These are phyloP conservation scores for Drosophila kuntzei DNA, from an alignment of 2,888 invertebrate species.

Conservation along the genomic window DNA sequence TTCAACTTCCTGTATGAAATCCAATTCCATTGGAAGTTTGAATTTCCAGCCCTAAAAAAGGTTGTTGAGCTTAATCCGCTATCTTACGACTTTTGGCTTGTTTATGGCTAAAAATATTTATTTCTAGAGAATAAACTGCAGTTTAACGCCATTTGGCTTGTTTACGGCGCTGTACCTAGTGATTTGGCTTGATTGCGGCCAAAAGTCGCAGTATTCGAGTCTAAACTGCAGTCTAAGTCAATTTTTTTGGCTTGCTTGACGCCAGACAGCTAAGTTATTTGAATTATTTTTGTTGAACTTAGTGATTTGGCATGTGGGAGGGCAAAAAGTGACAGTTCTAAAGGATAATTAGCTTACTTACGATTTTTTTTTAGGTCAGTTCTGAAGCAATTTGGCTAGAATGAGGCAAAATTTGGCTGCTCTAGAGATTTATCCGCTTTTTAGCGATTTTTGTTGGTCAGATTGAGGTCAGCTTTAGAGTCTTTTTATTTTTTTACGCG, in stretches of 20 bases:
- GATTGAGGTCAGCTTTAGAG: too few species aligned
- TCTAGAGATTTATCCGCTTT: too few species aligned
- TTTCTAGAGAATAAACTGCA: not conserved
- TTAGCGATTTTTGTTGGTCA: too few species aligned
- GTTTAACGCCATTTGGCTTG: conserved; percentile 8
- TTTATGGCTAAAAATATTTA: not conserved
- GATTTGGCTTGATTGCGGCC: not conserved
- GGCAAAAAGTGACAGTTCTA: too few species aligned
- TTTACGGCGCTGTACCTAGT: conserved; percentile 16
- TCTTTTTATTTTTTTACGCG: too few species aligned
- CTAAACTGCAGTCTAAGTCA: not conserved
- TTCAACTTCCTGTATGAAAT: not conserved
- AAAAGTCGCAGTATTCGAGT: not conserved
- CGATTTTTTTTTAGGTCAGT: too few species aligned
- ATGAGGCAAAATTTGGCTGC: too few species aligned
- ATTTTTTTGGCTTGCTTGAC: not conserved
- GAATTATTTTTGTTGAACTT: too few species aligned
- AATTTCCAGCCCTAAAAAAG: not conserved
- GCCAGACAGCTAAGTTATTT: not conserved
- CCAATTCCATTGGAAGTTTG: not conserved
- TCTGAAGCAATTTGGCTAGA: too few species aligned
- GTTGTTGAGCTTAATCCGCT: not conserved
- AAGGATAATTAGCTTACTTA: too few species aligned
- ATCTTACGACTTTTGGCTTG: not conserved
- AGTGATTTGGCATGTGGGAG: too few species aligned